A percentile compares a stretch with the other conserved stretches of the same genome.
Conservation (phyloP, 2,113 vertebrate genomes). For the Syrmaticus mikado region DNA sequence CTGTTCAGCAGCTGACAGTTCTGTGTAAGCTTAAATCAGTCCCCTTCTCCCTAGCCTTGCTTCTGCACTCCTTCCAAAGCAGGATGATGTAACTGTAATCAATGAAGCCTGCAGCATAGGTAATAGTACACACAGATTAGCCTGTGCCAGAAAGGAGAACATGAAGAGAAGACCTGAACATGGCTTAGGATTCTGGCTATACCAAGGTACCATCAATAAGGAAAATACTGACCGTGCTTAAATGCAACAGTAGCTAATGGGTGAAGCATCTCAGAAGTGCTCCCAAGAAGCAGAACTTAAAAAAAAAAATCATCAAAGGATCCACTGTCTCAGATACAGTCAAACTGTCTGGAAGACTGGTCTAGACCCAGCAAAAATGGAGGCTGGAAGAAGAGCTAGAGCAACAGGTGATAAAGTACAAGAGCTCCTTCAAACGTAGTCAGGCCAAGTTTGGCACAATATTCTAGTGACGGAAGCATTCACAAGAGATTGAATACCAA, state of each 20-base stretch:
- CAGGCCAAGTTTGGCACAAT: background rate
- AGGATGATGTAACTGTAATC: constrained; percentile 11
- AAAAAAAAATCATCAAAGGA: background rate
- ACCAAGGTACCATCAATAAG: background rate
- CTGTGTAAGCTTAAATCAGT: background rate
- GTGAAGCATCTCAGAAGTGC: background rate
- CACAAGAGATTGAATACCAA: background rate
- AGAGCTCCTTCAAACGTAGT: background rate
- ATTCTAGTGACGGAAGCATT: background rate
- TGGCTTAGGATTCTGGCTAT: background rate
- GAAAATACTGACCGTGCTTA: background rate
- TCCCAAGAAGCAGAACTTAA: background rate
- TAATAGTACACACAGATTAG: background rate
- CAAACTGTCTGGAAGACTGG: background rate
- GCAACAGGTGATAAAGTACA: background rate
- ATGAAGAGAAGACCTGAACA: background rate
- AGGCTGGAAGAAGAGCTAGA: background rate
- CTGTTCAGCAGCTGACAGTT: constrained; percentile 13
- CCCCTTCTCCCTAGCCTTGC: background rate
- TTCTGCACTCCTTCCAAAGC: constrained; percentile 4
- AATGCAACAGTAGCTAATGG: background rate
- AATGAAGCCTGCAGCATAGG: constrained; percentile 1
- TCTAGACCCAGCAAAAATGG: background rate
- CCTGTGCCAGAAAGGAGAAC: background rate
- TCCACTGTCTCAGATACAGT: background rate